Evolutionary conservation across 2,888 invertebrate species (phyloP), one percentile per base, ranked within the genome.

Genomic region (Drymonia ruficornis): DNA sequence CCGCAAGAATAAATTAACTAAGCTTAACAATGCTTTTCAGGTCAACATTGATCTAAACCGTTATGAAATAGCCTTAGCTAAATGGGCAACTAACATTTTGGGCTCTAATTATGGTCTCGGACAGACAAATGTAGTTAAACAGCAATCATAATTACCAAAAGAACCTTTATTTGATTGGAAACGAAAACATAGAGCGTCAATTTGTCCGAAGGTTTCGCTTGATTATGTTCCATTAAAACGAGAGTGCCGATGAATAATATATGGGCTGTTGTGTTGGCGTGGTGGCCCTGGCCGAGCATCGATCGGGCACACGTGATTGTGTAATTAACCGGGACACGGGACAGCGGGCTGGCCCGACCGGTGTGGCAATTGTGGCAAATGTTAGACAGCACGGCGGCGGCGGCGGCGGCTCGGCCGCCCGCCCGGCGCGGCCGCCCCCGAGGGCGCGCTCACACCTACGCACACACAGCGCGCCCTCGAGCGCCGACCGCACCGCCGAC

Each of bases 401-500:
- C 61, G 68, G 70, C 67, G 66, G 61, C 59, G 60, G 51, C n/a
- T n/a, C 52, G 59, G 55, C 1, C 6, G 23, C 23, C 61, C 47
- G 47, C 13, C 31, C 47, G 29, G 68, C 70, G 74, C 18, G 47
- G 47, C 63, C 65, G 57, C 66, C 74, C 55, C 76, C 85, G 84
- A 83, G 72, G 63, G 76, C 74, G 77, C 87, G 82, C 81, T 60
- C 81, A 83, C 81, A 82, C 79, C 86, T 86, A 86, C 84, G 80
- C 86, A 86, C 86, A 86, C 87, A 86, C 86, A 64, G 86, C 87
- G 81, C 80, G 67, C 78, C 76, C 80, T 81, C 80, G 78, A 73
- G 71, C 67, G 65, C 61, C 65, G 50, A 56, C 59, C 60, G 57
- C 63, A 56, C 58, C 63, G 60, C 70, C 65, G 56, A 9, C 65